phyloP scores from a whole-genome alignment of 2,797 vertebrate genomes.

The Buphagus erythrorhynchus region DNA sequence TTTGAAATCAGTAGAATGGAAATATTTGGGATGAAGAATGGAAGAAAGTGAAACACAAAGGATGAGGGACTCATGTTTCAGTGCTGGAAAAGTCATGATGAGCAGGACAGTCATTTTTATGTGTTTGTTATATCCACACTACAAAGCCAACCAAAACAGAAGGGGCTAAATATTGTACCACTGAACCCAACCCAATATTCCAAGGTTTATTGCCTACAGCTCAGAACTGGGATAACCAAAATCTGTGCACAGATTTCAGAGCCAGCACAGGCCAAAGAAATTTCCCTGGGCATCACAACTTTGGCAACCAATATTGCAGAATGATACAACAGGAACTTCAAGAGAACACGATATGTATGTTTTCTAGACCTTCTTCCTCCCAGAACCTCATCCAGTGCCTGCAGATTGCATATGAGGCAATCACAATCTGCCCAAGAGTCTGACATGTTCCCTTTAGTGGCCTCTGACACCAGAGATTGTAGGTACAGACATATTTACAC shows the following conservation, averaged over 20 bases:
- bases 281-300: background rate
- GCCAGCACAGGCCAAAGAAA: background rate
- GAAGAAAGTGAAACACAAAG: slow-evolving; percentile 27
- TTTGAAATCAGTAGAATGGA: background rate
- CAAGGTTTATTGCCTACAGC: background rate
- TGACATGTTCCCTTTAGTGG: background rate
- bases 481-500: background rate
- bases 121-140: background rate
- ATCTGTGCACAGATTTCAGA: background rate
- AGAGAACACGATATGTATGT: background rate
- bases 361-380: background rate
- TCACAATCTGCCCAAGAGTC: background rate
- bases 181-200: background rate
- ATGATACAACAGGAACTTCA: background rate
- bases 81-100: slow-evolving; percentile 16
- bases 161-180: background rate
- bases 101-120: background rate
- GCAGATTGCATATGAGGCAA: background rate
- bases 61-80: background rate
- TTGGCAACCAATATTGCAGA: background rate
- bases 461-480: background rate
- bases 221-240: background rate
- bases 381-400: background rate
- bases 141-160: background rate
- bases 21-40: slow-evolving; percentile 12